phyloP scores from a whole-genome alignment of 1,140 invertebrate species.

The Saccostrea echinata region DNA sequence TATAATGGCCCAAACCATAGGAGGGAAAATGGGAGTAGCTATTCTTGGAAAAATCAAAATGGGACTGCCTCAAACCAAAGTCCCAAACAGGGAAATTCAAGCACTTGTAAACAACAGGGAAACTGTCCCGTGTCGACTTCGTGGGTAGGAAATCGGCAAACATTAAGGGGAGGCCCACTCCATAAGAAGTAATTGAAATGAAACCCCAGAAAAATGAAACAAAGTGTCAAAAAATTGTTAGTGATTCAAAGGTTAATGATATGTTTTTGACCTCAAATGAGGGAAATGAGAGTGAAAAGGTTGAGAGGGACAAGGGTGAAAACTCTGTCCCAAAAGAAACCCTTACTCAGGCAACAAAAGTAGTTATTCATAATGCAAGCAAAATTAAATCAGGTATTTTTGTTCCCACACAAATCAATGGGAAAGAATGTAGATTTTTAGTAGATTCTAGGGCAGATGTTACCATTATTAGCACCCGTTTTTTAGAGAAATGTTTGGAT shows the following conservation, averaged over 20 bases:
- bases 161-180: constrained; percentile 1
- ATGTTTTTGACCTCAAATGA: not conserved
- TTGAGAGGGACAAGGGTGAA: no score
- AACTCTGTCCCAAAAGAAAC: no score
- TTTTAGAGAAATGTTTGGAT: constrained; percentile 33
- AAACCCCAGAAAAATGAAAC: not conserved
- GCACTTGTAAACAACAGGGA: not conserved
- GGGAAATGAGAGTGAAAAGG: no score
- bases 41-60: not conserved
- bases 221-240: not conserved
- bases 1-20: not conserved
- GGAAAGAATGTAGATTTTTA: not conserved
- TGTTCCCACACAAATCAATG: no score
- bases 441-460: constrained; percentile 37
- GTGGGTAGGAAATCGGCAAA: constrained; percentile 28
- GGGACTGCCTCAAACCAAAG: not conserved
- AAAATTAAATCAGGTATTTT: not conserved
- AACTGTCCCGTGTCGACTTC: constrained; percentile 40
- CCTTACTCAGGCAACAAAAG: constrained; percentile 7
- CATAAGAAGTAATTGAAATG: not conserved
- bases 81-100: not conserved
- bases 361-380: constrained; percentile 21
- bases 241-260: not conserved
- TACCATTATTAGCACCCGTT: not conserved
- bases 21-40: not conserved